These are phyloP conservation scores for Mycogona germanica DNA, from an alignment of 2,888 invertebrate species.

Conservation along the genomic window DNA sequence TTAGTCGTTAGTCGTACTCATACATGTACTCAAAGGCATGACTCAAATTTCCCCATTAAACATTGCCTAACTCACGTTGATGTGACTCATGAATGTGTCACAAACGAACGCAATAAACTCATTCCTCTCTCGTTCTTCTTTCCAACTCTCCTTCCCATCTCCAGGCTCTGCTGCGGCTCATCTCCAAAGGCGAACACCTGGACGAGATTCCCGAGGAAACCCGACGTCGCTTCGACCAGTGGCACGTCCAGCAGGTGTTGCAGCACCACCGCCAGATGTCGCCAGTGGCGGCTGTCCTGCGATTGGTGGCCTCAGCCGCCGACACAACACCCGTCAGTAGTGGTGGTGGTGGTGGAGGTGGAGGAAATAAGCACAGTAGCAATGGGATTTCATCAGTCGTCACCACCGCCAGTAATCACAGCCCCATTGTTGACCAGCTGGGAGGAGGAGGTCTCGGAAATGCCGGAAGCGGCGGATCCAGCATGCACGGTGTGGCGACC, in stretches of 20 bases:
- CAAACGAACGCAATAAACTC: too few relatives aligned
- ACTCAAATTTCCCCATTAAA: too few relatives aligned
- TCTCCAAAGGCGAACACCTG: slow-evolving; percentile 59
- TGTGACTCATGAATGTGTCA: too few relatives aligned
- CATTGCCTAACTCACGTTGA: too few relatives aligned
- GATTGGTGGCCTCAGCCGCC: neutral
- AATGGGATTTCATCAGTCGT: neutral
- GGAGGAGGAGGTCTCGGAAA: neutral
- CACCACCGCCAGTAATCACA: neutral
- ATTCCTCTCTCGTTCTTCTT: too few relatives aligned
- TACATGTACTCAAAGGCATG: too few relatives aligned
- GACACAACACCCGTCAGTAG: neutral
- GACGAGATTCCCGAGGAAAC: slow-evolving; percentile 60
- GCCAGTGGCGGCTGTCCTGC: slow-evolving; percentile 17
- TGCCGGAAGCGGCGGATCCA: neutral
- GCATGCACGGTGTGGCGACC: neutral
- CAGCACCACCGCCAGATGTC: slow-evolving; percentile 33
- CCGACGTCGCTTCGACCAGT: slow-evolving; percentile 77
- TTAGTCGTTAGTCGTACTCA: too few relatives aligned
- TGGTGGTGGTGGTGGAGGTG: neutral
- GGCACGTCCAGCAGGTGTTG: slow-evolving; percentile 70
- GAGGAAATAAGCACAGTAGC: neutral
- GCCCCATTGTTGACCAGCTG: too few relatives aligned
- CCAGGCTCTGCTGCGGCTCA: slow-evolving; percentile 49
- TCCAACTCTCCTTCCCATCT: too few relatives aligned